Base-by-base conservation (phyloP, 1,140 invertebrate species). In the Diorhabda carinulata region DNA sequence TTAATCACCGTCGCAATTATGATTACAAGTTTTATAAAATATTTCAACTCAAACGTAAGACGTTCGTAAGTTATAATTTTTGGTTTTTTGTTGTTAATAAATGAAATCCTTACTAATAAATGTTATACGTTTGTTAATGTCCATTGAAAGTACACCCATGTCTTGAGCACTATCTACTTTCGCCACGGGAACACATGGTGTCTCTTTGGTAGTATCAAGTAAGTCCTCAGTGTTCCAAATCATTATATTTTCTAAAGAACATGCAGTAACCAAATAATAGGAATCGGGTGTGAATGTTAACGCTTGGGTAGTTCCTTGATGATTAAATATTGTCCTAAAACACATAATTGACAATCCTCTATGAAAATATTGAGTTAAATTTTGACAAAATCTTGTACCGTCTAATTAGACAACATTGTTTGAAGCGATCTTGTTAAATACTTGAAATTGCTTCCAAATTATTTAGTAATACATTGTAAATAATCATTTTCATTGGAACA, bases 131-230 rank as follows among this genome's bases (percentile, higher is more conserved):
- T 77, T 78, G 7, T 85, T 84, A 76, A 92, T 88, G 73, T 91
- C 89, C 72, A 87, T 85, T 59, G 84, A 85, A 25, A 89, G 83
- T 3, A 93, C 87, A 5, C 91, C 91, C 64, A 93, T 81, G 79
- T 93, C 92, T 78, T 93, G 91, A 71, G 88, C 90, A 78, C 90
- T 90, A 64, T 87, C 84, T 40, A 84, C 73, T 6, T 84, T 82
- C 56, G 81, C 81, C 43, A 81, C 74, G 40, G 82, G 80, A 6
- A 76, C 67, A 45, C 74, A 78, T 3, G 77, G 61, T 1, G 80
- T 73, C 10, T 82, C 80, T 61, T 79, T 78, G 9, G 81, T 81
- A 3, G 82, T 82, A 57, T 83, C 75, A 57, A 82, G 80, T 3
- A 83, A 71, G 61, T 84, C 82, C 73, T 77, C 72, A 42, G 85